Base-by-base conservation (phyloP, 2,797 vertebrate genomes). In the Acanthopagrus latus region DNA sequence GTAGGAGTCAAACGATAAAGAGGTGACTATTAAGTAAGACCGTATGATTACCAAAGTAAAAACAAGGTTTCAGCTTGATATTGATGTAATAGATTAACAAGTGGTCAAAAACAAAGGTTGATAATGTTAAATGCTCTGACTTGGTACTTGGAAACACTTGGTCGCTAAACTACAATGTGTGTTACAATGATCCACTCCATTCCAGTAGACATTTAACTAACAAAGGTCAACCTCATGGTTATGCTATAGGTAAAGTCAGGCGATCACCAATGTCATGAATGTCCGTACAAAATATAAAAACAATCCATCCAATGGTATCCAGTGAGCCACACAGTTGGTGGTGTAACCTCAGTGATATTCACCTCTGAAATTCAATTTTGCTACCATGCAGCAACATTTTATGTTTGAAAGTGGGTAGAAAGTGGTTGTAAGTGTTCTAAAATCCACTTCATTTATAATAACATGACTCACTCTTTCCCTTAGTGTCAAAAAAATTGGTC, bases 401-500 rank as follows among this genome's bases (percentile, higher is more conserved):
- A 11, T 44, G 47, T 64, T 38, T 76, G 21, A 64, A 18, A 80
- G 67, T 65, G 16, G 46, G 20, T n/a, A 52, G 7, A 59, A 65
- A 58, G 41, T 11, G n/a, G 9, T 8, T 64, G 38, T 57, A 69
- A 20, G 41, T 63, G 13, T 59, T 71, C 14, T 76, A 56, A 65
- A 43, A 44, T 60, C 29, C 41, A 47, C 62, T 71, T 84, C 60
- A 74, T n/a, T 25, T 62, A 51, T 25, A 64, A 65, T 43, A 64
- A 54, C 14, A 75, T 11, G 8, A 69, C 50, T 75, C 23, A 56
- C 71, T 6, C 6, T 56, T 71, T 75, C 20, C 23, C 18, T 25
- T 46, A 65, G 33, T 25, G 20, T 54, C 25, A 63, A 62, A 52
- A 76, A 51, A 46, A 41, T 62, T 33, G 29, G 20, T 54, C 25